Evolutionary conservation across 2,888 invertebrate species (phyloP), one percentile per base, ranked within the genome.

Genomic region (Dasypolia templi): DNA sequence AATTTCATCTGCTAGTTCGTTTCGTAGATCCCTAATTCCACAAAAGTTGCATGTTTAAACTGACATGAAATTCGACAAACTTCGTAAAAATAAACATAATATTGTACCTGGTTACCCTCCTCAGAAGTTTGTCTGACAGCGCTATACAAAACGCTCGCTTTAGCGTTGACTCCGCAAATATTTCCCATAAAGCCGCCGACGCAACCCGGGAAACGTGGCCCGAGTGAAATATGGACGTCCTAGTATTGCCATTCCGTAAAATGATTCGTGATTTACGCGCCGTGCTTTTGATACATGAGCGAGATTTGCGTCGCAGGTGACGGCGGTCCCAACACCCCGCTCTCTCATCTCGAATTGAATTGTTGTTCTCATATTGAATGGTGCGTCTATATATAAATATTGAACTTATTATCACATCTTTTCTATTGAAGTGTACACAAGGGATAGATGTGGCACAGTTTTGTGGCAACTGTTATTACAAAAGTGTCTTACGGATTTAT

Each of bases 201-300:
- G 89, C 90, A 90, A 89, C 88, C 87, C 89, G 88, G 91, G 91
- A 90, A 92, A 91, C 90, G 81, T 88, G 84, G 84, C 83, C 79
- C 84, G 86, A 86, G 86, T 93, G 92, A 94, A 92, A 93, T 92
- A 93, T 93, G 92, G 89, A 81, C 87, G 90, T 87, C 90, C 90
- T 89, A 90, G 91, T 91, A 91, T 92, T 92, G 91, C 91, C 89
- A 89, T 92, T 88, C 87, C 86, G 91, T 90, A 91, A 93, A 93
- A 94, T 94, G 92, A 92, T 94, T 93, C 89, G 92, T 93, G 94
- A 94, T 93, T 93, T 93, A 94, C 90, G 90, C 87, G 86, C 84
- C 86, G 80, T 89, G 90, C 89, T 91, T 93, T 92, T 94, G 93
- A 92, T 93, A 91, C 92, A 92, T 89, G 91, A 89, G 88, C 81